These are phyloP conservation scores for Chaetodon trifascialis DNA, from an alignment of 2,113 vertebrate genomes.

Conservation along the genomic window DNA sequence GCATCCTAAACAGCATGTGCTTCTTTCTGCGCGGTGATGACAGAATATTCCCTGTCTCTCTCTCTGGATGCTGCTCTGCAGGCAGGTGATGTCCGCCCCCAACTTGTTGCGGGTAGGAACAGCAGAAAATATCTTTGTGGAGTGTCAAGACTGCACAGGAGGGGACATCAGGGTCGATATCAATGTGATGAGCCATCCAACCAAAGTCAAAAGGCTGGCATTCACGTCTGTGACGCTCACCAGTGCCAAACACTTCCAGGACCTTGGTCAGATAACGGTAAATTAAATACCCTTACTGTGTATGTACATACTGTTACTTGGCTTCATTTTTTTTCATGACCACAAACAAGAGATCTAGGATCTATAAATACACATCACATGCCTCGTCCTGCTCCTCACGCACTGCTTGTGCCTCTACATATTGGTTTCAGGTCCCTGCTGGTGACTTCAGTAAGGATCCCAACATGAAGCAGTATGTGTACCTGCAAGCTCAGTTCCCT, in stretches of 20 bases:
- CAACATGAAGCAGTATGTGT: constrained; percentile 72
- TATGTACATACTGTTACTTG: neutral
- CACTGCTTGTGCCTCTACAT: neutral
- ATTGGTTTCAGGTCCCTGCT: constrained; percentile 61
- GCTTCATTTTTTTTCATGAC: neutral
- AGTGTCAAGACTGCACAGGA: constrained; percentile 77
- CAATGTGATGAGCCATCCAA: constrained; percentile 71
- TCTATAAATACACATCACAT: accelerated
- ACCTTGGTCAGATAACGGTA: constrained; percentile 78
- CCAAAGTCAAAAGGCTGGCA: constrained; percentile 35
- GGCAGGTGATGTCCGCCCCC: constrained; percentile 79
- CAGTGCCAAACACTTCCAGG: constrained; percentile 41
- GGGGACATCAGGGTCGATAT: constrained; percentile 30
- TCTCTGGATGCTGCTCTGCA: constrained; percentile 28
- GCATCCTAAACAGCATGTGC: neutral
- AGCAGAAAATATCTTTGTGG: constrained; percentile 82
- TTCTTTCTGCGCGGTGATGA: neutral
- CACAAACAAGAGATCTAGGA: neutral
- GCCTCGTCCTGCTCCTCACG: neutral
- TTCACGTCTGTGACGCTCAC: constrained; percentile 56
- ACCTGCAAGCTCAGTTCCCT: constrained; percentile 73
- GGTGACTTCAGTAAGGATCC: constrained; percentile 61
- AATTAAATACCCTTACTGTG: neutral
- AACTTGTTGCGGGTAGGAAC: constrained; percentile 81
- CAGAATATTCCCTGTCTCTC: neutral